Evolutionary conservation across 1,140 invertebrate genomes (phyloP), one percentile per base, ranked within the genome.

Genomic region (Bombus pascuorum): DNA sequence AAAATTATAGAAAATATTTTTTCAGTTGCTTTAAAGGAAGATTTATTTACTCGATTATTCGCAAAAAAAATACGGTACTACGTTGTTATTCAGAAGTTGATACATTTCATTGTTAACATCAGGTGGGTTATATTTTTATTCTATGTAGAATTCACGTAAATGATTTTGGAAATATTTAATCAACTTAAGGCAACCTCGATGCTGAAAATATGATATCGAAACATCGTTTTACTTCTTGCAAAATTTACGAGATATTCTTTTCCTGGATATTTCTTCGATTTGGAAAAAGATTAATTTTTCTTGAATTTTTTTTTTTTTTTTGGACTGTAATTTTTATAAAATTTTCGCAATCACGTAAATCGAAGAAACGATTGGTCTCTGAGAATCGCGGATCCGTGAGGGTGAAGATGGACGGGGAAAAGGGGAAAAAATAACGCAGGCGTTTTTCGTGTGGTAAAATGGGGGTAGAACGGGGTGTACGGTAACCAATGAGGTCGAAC

Each of bases 401-500:
- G 62, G 59, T 37, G 74, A 78, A 34, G 62, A 77, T 37, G 12
- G 39, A 37, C 32, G 22, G 1, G 57, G 70, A 73, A 78, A 81
- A 2, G 8, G 34, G 18, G 88, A 87, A 87, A 88, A 86, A 87
- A 81, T 81, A 85, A 74, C 71, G 71, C 78, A 68, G 78, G 37
- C 47, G 78, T 81, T 85, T 73, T 81, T 74, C 78, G 89, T 76
- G 85, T 86, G 74, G 32, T 87, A 53, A 53, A 53, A 53, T 53
- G 47, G 85, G 90, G 78, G 88, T 86, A 86, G 82, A 89, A 83
- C 80, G 85, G 86, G 91, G 89, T 12, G 91, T 89, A 53, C 28
- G 92, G 93, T 92, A 93, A 93, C 93, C 93, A 94, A 93, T 93
- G 90, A 90, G 90, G 91, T 90, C 91, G 91, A 93, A 93, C 91